These are phyloP conservation scores for Spatula versicolor DNA, from an alignment of 2,797 vertebrate species.

Conservation along the genomic window DNA sequence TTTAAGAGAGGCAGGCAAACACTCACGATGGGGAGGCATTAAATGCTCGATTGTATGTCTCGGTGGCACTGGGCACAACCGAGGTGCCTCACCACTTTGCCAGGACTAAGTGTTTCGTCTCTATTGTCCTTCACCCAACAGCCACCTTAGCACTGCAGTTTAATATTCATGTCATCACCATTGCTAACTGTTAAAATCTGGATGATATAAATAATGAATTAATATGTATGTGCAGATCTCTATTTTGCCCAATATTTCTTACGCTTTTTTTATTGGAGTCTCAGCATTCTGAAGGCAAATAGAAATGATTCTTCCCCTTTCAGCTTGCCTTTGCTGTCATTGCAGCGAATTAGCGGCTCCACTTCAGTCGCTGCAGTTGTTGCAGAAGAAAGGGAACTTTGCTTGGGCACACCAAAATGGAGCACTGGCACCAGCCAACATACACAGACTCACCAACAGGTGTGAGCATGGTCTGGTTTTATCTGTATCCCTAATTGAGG, in stretches of 20 bases:
- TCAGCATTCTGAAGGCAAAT: conserved; percentile 3
- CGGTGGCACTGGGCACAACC: not conserved
- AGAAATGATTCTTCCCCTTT: not conserved
- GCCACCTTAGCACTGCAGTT: not conserved
- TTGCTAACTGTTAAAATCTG: not conserved
- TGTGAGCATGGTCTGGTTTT: not conserved
- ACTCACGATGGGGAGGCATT: not conserved
- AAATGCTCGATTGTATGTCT: not conserved
- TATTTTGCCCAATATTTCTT: not conserved
- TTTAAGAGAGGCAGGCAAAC: not conserved
- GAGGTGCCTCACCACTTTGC: not conserved
- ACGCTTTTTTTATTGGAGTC: not conserved
- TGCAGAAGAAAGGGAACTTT: not conserved
- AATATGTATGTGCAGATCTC: not conserved
- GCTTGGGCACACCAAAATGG: not conserved
- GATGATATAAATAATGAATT: conserved; percentile 3
- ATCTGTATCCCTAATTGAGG: not conserved
- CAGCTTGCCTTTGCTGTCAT: not conserved
- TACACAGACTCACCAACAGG: accelerated
- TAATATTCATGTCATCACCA: not conserved
- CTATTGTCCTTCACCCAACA: not conserved
- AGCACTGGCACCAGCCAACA: accelerated
- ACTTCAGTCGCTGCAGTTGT: not conserved
- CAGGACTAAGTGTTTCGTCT: not conserved
- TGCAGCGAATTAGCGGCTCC: accelerated